phyloP scores from a whole-genome alignment of 2,888 invertebrate species.

The Tricholauxania praeusta region DNA sequence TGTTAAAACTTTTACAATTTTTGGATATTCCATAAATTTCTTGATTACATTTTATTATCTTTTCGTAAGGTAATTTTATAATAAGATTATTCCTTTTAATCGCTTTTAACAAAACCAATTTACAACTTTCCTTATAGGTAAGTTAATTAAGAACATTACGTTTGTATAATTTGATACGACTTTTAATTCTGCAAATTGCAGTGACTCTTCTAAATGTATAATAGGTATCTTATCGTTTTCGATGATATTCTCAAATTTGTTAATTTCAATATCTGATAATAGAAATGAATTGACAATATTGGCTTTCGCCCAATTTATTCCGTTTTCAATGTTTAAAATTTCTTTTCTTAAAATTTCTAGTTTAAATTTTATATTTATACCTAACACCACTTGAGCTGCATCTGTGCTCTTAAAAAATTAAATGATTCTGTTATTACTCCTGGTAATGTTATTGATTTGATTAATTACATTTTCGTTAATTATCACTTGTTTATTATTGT shows the following conservation, averaged over 20 bases:
- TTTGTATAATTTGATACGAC: slow-evolving; percentile 38
- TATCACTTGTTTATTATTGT: slow-evolving; percentile 43
- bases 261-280: slow-evolving; percentile 42
- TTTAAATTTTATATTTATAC: slow-evolving; percentile 35
- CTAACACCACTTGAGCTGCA: neutral
- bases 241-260: slow-evolving; percentile 38
- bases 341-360: slow-evolving; percentile 42
- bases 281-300: slow-evolving; percentile 43
- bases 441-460: slow-evolving; percentile 15
- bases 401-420: slow-evolving; percentile 4
- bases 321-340: slow-evolving; percentile 41
- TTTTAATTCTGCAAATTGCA: slow-evolving; percentile 45
- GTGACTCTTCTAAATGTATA: slow-evolving; percentile 44
- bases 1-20: neutral
- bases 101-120: slow-evolving; percentile 40
- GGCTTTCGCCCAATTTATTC: slow-evolving; percentile 43
- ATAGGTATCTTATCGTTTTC: slow-evolving; percentile 41
- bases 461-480: slow-evolving; percentile 37
- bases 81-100: slow-evolving; percentile 36
- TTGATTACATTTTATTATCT: slow-evolving; percentile 39
- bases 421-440: slow-evolving; percentile 8
- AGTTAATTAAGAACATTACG: slow-evolving; percentile 45
- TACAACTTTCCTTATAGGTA: slow-evolving; percentile 44
- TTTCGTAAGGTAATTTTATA: slow-evolving; percentile 33
- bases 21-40: slow-evolving; percentile 32